phyloP scores from a whole-genome alignment of 2,113 vertebrate genomes.

The Meles meles region DNA sequence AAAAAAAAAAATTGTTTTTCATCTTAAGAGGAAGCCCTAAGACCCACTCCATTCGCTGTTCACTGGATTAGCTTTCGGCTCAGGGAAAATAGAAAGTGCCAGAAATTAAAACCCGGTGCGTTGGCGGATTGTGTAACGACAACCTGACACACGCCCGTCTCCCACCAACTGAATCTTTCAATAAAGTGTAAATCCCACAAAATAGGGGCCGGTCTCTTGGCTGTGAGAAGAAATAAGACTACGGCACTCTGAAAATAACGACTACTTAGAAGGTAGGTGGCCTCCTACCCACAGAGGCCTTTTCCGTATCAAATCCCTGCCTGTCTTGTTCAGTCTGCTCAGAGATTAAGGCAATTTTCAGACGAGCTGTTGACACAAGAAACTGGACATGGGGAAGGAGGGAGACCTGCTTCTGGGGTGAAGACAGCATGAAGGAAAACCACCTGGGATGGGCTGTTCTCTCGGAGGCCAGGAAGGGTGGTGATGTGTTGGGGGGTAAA shows the following conservation, averaged over 20 bases:
- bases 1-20: not conserved
- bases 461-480: not conserved
- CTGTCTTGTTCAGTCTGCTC: not conserved
- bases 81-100: not conserved
- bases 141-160: fast-evolving
- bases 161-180: not conserved
- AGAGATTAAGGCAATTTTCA: not conserved
- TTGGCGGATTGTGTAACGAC: not conserved
- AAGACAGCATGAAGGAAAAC: fast-evolving
- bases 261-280: fast-evolving
- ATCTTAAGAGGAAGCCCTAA: not conserved
- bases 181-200: not conserved
- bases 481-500: not conserved
- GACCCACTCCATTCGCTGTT: too few species aligned
- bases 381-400: fast-evolving
- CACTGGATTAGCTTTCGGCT: not conserved
- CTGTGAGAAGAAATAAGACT: not conserved
- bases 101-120: not conserved
- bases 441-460: fast-evolving
- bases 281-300: not conserved
- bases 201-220: too few species aligned
- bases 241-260: too few species aligned
- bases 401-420: fast-evolving
- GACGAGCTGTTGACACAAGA: not conserved
- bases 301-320: not conserved